phyloP scores from a whole-genome alignment of 2,797 vertebrate genomes.

The Enteromius unitaeniatus region DNA sequence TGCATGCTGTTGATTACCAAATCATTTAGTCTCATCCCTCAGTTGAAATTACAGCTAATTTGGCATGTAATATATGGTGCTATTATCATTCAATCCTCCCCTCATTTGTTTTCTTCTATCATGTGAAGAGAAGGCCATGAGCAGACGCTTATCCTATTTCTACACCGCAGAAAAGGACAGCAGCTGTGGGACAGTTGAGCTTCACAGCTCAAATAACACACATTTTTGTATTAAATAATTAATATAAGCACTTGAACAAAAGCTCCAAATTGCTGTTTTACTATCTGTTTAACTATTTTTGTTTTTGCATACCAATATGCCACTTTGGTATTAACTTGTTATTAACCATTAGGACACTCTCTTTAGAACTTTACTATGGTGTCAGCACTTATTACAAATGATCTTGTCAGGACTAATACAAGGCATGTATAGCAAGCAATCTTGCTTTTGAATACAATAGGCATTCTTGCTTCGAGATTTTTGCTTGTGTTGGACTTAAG shows the following conservation, averaged over 20 bases:
- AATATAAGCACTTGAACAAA: neutral
- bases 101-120: neutral
- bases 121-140: constrained; percentile 2
- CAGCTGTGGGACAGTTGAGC: constrained; percentile 5
- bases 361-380: constrained; percentile 26
- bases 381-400: constrained; percentile 46
- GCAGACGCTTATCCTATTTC: constrained; percentile 16
- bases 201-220: constrained; percentile 7
- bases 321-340: neutral
- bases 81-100: neutral
- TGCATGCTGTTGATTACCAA: neutral
- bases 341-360: constrained; percentile 20
- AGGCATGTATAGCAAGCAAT: constrained; percentile 11
- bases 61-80: neutral
- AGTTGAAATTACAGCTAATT: neutral
- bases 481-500: constrained; percentile 45
- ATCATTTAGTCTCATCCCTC: neutral
- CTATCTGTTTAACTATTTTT: neutral
- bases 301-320: neutral
- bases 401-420: constrained; percentile 32
- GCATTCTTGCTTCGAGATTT: constrained; percentile 1
- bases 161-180: neutral
- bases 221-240: constrained; percentile 14
- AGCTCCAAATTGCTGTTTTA: neutral
- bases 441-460: constrained; percentile 33